These are phyloP conservation scores for Drosophila burlai DNA, from an alignment of 1,140 invertebrate species.

Conservation along the genomic window DNA sequence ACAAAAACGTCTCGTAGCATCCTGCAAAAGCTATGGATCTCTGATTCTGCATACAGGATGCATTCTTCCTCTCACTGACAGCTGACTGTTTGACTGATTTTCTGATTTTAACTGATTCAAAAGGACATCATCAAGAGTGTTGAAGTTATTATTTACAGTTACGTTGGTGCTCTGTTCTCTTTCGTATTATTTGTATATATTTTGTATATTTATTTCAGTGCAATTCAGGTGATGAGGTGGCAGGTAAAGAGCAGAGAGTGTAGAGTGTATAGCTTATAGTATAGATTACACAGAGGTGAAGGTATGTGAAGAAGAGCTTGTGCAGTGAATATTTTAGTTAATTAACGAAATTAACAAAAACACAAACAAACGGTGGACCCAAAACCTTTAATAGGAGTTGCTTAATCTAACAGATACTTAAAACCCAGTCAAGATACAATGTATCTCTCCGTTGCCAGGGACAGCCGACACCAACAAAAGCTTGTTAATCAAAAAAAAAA, in stretches of 20 bases:
- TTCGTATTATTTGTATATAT: not conserved
- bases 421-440: not conserved
- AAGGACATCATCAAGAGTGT: conserved; percentile 18
- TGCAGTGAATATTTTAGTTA: conserved; percentile 22
- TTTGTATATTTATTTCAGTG: conserved; percentile 8
- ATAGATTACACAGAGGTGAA: not conserved
- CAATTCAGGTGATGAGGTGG: conserved; percentile 23
- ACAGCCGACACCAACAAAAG: conserved; percentile 45
- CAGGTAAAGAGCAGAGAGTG: not conserved
- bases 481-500: conserved; percentile 31
- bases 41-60: not conserved
- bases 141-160: conserved; percentile 46
- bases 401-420: conserved; percentile 1
- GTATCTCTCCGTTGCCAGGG: conserved; percentile 13
- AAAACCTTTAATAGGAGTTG: conserved; percentile 3
- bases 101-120: conserved; percentile 72
- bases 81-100: conserved; percentile 64
- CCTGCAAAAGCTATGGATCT: conserved; percentile 5
- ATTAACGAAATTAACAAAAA: conserved; percentile 22
- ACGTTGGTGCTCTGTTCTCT: conserved; percentile 23
- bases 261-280: not conserved
- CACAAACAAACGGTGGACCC: conserved; percentile 47
- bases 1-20: not conserved
- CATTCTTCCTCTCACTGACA: not conserved
- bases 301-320: conserved; percentile 1